Evolutionary conservation across 2,113 vertebrate species (phyloP), one percentile per base, ranked within the genome.

Genomic region (Prinia subflava): DNA sequence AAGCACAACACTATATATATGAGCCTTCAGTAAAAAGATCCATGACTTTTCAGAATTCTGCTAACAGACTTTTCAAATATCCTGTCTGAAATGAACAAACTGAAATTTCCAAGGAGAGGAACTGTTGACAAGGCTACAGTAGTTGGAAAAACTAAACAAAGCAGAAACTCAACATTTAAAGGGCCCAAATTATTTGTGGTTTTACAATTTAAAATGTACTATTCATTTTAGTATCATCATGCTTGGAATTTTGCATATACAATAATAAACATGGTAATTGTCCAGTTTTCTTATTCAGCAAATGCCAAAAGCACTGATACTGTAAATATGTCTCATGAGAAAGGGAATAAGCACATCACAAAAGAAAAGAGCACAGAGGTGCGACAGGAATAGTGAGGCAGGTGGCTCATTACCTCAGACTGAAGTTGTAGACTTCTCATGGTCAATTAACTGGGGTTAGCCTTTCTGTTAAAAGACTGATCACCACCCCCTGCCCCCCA

Each of bases 401-500:
- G 8, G 0, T 88, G 46, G 70, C 15, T 82, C 42, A 31, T 27
- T 30, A 60, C 7, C 41, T 52, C 35, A 27, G 35, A 42, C 21
- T 30, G 20, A 42, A 87, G 14, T 8, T 71, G 6, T n/a, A 64
- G 60, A 84, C 10, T n/a, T 76, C 21, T 62, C 13, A 37, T 17
- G 10, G 30, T 37, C 44, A 65, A 70, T 52, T 67, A 91, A 55
- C 33, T 37, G 30, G 12, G 64, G 10, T 50, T 64, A 81, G 12
- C 11, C 8, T 49, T 91, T 59, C 44, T 46, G 22, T 30, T 56
- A 39, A 52, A 81, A 69, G 22, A 10, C 7, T 42, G 17, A 31
- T 28, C 22, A 35, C 4, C 5, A 65, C 3, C 4, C 5, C 3
- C 19, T 42, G 23, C 4, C 5, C 42, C 8, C 10, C 15, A 47